Conservation (phyloP, 2,113 vertebrate species). For the Arizona elegans region DNA sequence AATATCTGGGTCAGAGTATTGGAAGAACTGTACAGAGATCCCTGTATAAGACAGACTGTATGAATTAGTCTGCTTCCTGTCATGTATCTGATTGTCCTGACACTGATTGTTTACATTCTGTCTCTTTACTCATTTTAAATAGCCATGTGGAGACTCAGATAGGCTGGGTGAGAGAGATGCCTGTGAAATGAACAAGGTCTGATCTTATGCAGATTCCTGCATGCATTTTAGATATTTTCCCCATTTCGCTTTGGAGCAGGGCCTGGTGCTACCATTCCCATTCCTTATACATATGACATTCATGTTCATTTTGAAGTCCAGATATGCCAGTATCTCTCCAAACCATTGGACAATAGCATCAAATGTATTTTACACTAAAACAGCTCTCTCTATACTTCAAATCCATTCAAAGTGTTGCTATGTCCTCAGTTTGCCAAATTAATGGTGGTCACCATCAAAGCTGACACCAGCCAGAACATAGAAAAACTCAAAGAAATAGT, state of each 20-base stretch:
- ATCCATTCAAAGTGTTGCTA: not conserved
- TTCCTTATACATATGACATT: not conserved
- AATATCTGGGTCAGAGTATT: not conserved
- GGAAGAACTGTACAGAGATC: not conserved
- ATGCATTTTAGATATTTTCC: not conserved
- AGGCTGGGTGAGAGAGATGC: slow-evolving; percentile 1
- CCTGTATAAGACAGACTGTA: not conserved
- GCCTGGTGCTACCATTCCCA: not conserved
- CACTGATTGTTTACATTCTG: slow-evolving; percentile 60
- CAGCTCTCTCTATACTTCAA: not conserved
- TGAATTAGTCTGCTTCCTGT: slow-evolving; percentile 8
- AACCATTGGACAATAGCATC: not conserved
- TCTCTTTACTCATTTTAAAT: slow-evolving; percentile 58
- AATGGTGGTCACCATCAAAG: not conserved
- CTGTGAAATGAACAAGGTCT: not conserved
- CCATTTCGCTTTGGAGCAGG: not conserved
- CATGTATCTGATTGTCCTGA: not conserved
- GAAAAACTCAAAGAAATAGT: not conserved
- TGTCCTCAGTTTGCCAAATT: not conserved
- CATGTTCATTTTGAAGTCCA: not conserved
- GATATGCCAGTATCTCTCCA: too few species aligned
- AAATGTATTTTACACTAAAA: not conserved
- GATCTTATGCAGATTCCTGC: not conserved
- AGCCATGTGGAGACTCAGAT: slow-evolving; percentile 51
- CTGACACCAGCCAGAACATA: not conserved